Percentiles rank a stretch among this genome's conserved stretches.
These are phyloP conservation scores for Varroa destructor DNA, from an alignment of 1,140 invertebrate genomes.

Conservation along the genomic window DNA sequence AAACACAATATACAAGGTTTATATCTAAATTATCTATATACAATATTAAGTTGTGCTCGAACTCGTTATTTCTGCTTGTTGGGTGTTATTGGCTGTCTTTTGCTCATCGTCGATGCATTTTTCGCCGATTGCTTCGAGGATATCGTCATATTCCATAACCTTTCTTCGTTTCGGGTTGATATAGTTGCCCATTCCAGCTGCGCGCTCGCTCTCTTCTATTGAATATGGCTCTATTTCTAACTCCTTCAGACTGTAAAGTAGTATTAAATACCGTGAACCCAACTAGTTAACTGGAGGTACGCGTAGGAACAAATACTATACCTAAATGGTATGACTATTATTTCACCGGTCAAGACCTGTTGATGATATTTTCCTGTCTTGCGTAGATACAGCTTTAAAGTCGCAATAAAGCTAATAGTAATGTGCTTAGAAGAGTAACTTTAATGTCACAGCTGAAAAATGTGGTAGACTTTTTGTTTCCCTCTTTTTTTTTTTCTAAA, in stretches of 20 bases:
- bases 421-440: no score
- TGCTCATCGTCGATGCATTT: neutral
- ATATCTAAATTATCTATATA: no score
- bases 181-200: slow-evolving; percentile 64
- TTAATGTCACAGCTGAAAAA: no score
- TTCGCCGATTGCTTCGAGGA: slow-evolving; percentile 11
- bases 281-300: neutral
- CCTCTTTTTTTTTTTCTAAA: no score
- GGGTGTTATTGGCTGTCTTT: no score
- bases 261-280: slow-evolving; percentile 1
- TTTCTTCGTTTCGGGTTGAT: slow-evolving; percentile 57
- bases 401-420: no score
- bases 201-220: slow-evolving; percentile 81
- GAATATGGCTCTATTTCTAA: slow-evolving; percentile 78
- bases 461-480: no score
- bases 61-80: no score
- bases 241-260: slow-evolving; percentile 55
- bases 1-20: no score
- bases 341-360: neutral
- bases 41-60: no score
- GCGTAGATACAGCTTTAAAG: no score
- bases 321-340: neutral
- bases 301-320: neutral
- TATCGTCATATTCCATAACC: slow-evolving; percentile 41
- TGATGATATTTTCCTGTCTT: no score